These are phyloP conservation scores for Sthenelais limicola DNA, from an alignment of 2,888 invertebrate species.

Conservation along the genomic window DNA sequence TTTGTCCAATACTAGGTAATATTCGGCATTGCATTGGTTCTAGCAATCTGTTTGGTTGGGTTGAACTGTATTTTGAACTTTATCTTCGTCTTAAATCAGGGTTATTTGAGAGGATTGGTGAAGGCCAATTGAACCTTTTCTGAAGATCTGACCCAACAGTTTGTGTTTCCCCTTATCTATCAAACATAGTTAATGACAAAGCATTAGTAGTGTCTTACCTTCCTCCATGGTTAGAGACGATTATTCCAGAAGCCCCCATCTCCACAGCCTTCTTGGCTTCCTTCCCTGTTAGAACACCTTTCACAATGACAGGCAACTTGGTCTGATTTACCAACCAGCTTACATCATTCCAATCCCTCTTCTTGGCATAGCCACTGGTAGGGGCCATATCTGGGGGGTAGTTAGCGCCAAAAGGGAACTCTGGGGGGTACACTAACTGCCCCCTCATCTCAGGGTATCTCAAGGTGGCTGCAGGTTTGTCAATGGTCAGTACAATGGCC, in stretches of 20 bases:
- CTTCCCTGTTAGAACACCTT: background rate
- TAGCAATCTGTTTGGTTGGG: too few relatives aligned
- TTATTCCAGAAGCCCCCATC: background rate
- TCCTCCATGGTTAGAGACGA: constrained; percentile 19
- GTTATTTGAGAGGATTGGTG: too few relatives aligned
- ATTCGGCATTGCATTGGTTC: too few relatives aligned
- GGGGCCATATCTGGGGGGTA: constrained; percentile 6
- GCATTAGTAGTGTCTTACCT: constrained; percentile 4
- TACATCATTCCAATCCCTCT: background rate
- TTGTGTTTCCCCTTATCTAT: too few relatives aligned
- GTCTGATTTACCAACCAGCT: background rate
- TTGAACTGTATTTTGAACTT: too few relatives aligned
- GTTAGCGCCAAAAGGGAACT: background rate
- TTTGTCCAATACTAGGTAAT: too few relatives aligned
- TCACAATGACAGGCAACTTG: background rate
- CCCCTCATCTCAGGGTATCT: background rate
- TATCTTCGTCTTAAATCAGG: too few relatives aligned
- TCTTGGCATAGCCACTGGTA: constrained; percentile 15
- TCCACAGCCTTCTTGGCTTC: background rate
- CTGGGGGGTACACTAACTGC: background rate
- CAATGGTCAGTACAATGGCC: constrained; percentile 9
- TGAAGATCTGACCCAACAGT: too few relatives aligned
- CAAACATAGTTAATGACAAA: too few relatives aligned
- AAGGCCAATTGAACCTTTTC: too few relatives aligned
- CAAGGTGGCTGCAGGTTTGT: background rate